phyloP scores from a whole-genome alignment of 2,888 invertebrate genomes.

The Cosmopolites sordidus region DNA sequence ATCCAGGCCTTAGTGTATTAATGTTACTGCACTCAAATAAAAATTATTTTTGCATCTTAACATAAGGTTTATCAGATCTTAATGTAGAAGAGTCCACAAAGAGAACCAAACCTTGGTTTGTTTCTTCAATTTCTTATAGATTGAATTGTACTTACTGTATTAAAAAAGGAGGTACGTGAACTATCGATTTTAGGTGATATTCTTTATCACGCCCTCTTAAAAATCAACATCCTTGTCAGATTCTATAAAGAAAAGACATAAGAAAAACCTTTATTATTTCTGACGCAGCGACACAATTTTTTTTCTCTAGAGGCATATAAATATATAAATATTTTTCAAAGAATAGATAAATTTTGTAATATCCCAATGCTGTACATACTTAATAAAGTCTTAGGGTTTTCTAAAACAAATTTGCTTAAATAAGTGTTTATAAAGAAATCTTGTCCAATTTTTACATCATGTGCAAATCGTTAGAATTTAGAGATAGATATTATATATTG shows the following conservation, averaged over 20 bases:
- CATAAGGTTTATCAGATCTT: constrained; percentile 6
- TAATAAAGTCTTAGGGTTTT: constrained; percentile 12
- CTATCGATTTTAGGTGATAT: no score
- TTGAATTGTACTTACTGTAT: constrained; percentile 9
- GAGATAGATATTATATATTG: constrained; percentile 13
- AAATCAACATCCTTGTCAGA: no score
- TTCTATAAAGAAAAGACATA: no score
- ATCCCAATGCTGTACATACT: constrained; percentile 13
- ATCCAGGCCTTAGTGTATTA: constrained; percentile 17
- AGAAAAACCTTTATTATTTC: no score
- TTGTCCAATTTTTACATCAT: constrained; percentile 18
- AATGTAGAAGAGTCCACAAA: no score
- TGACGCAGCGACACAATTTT: neutral
- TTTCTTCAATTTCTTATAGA: neutral
- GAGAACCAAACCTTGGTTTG: no score
- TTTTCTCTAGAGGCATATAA: neutral
- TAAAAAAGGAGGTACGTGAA: no score
- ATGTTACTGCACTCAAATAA: constrained; percentile 9
- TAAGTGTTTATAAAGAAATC: constrained; percentile 8
- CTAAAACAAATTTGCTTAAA: constrained; percentile 6
- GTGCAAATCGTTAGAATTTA: constrained; percentile 16
- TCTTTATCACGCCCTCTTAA: no score
- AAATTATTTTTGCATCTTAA: constrained; percentile 15
- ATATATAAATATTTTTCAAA: constrained; percentile 2
- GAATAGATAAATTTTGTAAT: constrained; percentile 1